Conservation (phyloP, 2,888 invertebrate species). For the Cryptocheilus praepositus region DNA sequence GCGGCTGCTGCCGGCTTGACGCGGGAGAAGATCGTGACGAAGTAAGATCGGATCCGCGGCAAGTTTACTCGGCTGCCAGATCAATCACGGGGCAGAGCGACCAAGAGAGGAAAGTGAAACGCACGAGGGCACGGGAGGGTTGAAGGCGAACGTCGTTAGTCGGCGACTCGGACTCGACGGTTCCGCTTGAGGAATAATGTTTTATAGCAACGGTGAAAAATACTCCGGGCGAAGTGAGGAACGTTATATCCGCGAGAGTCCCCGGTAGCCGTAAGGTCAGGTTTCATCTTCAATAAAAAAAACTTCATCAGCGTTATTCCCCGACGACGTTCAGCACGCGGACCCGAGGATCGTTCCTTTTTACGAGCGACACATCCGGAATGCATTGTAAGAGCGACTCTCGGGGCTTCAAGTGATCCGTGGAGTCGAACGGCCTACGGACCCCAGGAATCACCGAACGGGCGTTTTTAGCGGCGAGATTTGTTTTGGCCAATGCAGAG, state of each 20-base stretch:
- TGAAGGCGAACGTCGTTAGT: neutral
- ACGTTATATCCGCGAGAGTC: conserved; percentile 21
- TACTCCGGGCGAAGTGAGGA: conserved; percentile 23
- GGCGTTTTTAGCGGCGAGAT: too few relatives aligned
- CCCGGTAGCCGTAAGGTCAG: conserved; percentile 16
- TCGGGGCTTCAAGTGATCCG: too few relatives aligned
- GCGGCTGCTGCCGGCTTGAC: too few relatives aligned
- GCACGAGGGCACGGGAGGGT: neutral
- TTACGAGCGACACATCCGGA: too few relatives aligned
- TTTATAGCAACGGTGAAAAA: conserved; percentile 46
- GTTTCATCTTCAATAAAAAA: conserved; percentile 19
- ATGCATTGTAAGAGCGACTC: too few relatives aligned
- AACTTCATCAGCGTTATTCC: conserved; percentile 31
- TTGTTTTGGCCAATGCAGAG: too few relatives aligned
- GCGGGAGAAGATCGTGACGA: too few relatives aligned
- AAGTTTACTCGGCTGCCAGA: too few relatives aligned
- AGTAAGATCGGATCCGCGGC: too few relatives aligned
- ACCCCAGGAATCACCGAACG: too few relatives aligned
- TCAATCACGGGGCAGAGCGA: neutral
- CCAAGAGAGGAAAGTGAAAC: neutral
- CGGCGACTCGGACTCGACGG: conserved; percentile 4
- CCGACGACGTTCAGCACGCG: conserved; percentile 19
- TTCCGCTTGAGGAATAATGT: conserved; percentile 29
- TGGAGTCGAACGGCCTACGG: too few relatives aligned
- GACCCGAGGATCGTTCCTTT: too few relatives aligned